Base-by-base conservation (phyloP, 2,888 invertebrate species). In the Drosophila engyochracea region DNA sequence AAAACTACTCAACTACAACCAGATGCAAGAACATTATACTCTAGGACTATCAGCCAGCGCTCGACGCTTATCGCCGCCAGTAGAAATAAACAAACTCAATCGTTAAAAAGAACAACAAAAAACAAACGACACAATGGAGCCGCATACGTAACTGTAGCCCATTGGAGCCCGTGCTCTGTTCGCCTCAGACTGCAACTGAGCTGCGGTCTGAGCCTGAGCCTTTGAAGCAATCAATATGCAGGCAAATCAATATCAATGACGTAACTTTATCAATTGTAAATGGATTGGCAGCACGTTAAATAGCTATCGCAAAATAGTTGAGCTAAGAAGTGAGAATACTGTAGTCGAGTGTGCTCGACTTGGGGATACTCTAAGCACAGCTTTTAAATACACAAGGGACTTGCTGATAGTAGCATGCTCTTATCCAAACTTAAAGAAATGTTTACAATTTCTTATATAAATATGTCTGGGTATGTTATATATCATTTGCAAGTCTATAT, bases 81-180 rank as follows among this genome's bases (percentile, higher is more conserved):
- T 79, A 25, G 16, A 25, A 47, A 47, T 47, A 81, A 75, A 81
- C 69, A 82, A 78, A 83, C 66, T 66, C 51, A 53, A 28, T 30
- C 30, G 0, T 44, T 69, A 39, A 60, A 62, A 35, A 49, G 52
- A 70, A 70, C 47, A 47, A 16, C 47, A 62, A n/a, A 4, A 39
- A 70, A 52, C 30, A 66, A 71, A 63, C 54, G 66, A 30, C 60
- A 51, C 22, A 68, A 6, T 39, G 22, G 39, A 70, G 63, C 30
- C 57, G 35, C 51, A 52, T 54, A 33, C 65, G 28, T 55, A 55
- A 55, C 41, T 22, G 14, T 22, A 37, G 53, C 16, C 7, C 55
- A 10, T 7, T 59, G 31, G 12, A 33, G 6, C 6, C 35, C 10
- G 54, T 10, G 19, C 16, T 54, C 41, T 52, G 28, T 44, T 25